Evolutionary conservation across 2,797 vertebrate species (phyloP).

Genomic region (Okamejei kenojei): DNA sequence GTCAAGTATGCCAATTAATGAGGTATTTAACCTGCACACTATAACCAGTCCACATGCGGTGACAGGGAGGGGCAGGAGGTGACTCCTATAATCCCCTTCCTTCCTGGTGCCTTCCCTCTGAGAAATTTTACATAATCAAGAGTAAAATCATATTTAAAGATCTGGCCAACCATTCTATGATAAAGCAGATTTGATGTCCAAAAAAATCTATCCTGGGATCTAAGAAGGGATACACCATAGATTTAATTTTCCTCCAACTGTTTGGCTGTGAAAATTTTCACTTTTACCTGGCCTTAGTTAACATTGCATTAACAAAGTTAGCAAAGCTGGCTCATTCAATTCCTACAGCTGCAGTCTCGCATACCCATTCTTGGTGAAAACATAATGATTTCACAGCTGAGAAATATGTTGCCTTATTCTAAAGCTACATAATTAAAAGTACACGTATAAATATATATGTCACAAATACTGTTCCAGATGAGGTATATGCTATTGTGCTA

Average conservation of each 20-base stretch:
- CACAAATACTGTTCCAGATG: slow-evolving; percentile 20
- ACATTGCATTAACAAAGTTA: neutral
- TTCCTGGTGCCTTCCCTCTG: neutral
- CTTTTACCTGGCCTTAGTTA: slow-evolving; percentile 9
- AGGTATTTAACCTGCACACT: neutral
- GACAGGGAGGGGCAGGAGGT: neutral
- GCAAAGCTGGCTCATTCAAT: slow-evolving; percentile 15
- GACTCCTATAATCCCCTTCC: neutral
- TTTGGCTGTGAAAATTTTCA: neutral
- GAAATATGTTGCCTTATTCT: neutral
- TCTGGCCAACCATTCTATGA: neutral
- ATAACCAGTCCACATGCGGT: neutral
- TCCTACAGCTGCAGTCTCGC: neutral
- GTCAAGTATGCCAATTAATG: neutral
- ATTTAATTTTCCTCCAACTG: neutral
- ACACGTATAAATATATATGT: slow-evolving; percentile 1
- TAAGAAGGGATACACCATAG: neutral
- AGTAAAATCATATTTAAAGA: neutral
- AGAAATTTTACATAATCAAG: neutral
- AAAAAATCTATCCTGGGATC: neutral
- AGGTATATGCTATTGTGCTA: slow-evolving; percentile 33
- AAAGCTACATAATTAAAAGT: slow-evolving; percentile 19
- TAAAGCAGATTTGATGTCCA: neutral
- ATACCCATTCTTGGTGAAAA: neutral
- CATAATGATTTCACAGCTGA: slow-evolving; percentile 4